Evolutionary conservation across 2,888 invertebrate genomes (phyloP).

Genomic region (Acanthacorydalis orientalis): DNA sequence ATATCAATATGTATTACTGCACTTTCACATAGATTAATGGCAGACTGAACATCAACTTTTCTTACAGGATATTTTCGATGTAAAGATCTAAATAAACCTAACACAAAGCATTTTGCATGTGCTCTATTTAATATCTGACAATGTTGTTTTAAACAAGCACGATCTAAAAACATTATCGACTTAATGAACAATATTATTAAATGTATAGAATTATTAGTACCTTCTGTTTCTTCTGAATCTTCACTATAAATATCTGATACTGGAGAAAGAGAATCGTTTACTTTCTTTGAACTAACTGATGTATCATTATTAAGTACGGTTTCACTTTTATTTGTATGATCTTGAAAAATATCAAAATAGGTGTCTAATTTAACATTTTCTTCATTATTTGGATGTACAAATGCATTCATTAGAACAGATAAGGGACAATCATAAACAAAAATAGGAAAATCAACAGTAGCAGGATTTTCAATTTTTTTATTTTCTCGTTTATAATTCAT

Average conservation of each 20-base stretch:
- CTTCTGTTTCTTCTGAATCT: slow-evolving; percentile 21
- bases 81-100: slow-evolving; percentile 41
- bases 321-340: slow-evolving; percentile 31
- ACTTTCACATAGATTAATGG: slow-evolving; percentile 55
- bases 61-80: slow-evolving; percentile 38
- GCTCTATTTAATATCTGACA: slow-evolving; percentile 38
- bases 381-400: slow-evolving; percentile 22
- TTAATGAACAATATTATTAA: neutral
- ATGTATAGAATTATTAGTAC: neutral
- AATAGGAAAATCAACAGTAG: slow-evolving; percentile 32
- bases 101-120: slow-evolving; percentile 44
- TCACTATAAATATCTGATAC: slow-evolving; percentile 32
- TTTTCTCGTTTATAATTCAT: neutral
- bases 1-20: slow-evolving; percentile 48
- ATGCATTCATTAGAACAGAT: slow-evolving; percentile 35
- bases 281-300: slow-evolving; percentile 9
- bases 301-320: slow-evolving; percentile 13
- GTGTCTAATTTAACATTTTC: slow-evolving; percentile 11
- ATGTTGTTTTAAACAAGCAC: slow-evolving; percentile 33
- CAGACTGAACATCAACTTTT: slow-evolving; percentile 45
- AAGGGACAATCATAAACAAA: slow-evolving; percentile 53
- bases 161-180: slow-evolving; percentile 15
- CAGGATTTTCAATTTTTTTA: slow-evolving; percentile 7
- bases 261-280: slow-evolving; percentile 20
- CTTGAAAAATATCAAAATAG: slow-evolving; percentile 29